phyloP scores from a whole-genome alignment of 2,113 vertebrate genomes.

The Eulacestoma nigropectus region DNA sequence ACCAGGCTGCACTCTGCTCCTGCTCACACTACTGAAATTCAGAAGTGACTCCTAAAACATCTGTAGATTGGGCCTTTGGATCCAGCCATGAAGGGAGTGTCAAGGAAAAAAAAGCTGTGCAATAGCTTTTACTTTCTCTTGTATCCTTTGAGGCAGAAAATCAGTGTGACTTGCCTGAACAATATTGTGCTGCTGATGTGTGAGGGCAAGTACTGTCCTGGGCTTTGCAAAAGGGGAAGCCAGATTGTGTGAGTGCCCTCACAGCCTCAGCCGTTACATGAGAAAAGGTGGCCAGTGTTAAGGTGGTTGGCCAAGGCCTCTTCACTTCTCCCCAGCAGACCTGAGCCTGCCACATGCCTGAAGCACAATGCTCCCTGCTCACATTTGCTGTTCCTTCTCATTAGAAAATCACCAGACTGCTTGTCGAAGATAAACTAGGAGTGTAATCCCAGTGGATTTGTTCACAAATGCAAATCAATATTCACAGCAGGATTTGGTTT shows the following conservation, averaged over 20 bases:
- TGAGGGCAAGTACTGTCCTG: not conserved
- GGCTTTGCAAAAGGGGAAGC: not conserved
- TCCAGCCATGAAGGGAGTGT: not conserved
- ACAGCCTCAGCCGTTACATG: accelerated
- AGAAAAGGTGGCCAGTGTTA: not conserved
- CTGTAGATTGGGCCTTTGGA: not conserved
- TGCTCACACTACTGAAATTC: not conserved
- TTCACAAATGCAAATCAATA: conserved; percentile 14
- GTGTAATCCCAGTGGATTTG: not conserved
- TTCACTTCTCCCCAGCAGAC: not conserved
- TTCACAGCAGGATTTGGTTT: not conserved
- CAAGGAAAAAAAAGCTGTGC: not conserved
- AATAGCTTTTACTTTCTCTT: not conserved
- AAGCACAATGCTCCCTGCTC: not conserved
- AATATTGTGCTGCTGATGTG: not conserved
- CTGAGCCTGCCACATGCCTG: accelerated
- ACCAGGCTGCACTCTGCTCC: not conserved
- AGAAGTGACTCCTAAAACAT: not conserved
- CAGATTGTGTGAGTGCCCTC: not conserved
- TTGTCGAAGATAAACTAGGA: not conserved
- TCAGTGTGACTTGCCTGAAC: not conserved
- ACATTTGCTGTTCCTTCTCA: not conserved
- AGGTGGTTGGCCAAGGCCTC: not conserved
- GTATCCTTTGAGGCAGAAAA: not conserved
- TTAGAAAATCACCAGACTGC: not conserved